A percentile compares a stretch with the other conserved stretches of the same genome.
Conservation (phyloP, 2,797 vertebrate genomes). For the Eremophila alpestris region DNA sequence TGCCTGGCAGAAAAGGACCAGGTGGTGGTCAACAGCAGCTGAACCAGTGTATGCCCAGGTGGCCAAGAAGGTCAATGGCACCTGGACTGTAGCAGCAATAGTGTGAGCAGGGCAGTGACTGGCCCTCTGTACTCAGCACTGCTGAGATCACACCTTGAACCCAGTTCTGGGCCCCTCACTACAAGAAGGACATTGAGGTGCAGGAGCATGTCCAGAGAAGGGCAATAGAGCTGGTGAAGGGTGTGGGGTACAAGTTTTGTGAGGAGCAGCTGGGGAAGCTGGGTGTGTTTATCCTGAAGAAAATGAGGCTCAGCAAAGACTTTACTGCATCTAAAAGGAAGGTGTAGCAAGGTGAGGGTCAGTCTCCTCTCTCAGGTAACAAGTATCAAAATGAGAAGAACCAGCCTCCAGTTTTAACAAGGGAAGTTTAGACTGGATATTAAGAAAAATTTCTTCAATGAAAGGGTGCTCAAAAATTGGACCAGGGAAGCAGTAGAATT, state of each 20-base stretch:
- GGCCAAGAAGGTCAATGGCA: not conserved
- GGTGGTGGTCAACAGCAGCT: no score
- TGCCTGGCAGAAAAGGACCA: not conserved
- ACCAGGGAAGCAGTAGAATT: not conserved
- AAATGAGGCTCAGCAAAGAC: not conserved
- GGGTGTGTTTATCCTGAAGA: not conserved
- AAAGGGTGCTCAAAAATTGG: not conserved
- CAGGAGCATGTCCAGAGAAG: not conserved
- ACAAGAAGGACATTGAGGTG: not conserved
- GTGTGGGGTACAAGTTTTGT: not conserved
- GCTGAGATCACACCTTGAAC: not conserved
- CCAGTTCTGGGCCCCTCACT: not conserved
- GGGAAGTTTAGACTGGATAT: not conserved
- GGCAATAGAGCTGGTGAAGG: accelerated
- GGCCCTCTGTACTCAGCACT: accelerated
- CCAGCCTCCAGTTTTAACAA: not conserved
- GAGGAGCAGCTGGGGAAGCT: accelerated
- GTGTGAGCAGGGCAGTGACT: not conserved
- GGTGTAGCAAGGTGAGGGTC: not conserved
- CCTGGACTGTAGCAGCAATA: not conserved
- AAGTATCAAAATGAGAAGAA: not conserved
- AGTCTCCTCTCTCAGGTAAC: not conserved
- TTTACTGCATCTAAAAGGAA: not conserved
- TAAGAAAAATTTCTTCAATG: not conserved
- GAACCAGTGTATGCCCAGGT: not conserved